These are phyloP conservation scores for Galagoides demidoff DNA, from an alignment of 2,797 vertebrate genomes.

Conservation along the genomic window DNA sequence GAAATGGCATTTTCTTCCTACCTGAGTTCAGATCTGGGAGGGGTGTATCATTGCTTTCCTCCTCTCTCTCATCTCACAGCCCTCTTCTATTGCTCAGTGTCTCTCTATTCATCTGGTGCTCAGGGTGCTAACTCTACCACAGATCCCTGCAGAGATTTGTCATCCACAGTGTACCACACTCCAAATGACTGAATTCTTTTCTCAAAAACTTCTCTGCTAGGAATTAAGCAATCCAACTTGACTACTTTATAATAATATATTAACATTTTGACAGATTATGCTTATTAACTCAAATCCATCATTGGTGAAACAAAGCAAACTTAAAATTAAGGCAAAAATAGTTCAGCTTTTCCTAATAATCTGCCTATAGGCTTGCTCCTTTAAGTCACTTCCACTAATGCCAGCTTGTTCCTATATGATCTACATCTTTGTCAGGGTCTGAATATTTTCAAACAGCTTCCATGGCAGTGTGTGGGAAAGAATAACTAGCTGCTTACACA, in stretches of 20 bases:
- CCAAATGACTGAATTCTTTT: background rate
- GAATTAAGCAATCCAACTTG: slow-evolving; percentile 20
- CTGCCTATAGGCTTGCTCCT: background rate
- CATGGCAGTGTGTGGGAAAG: background rate
- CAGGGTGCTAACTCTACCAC: background rate
- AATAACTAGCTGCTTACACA: background rate
- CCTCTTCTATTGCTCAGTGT: background rate
- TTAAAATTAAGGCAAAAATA: slow-evolving; percentile 32
- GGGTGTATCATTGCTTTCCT: background rate
- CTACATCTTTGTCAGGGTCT: background rate
- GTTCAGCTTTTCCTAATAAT: background rate
- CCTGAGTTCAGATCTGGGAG: background rate
- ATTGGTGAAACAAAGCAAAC: slow-evolving; percentile 46
- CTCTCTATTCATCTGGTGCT: background rate
- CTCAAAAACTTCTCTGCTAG: slow-evolving; percentile 15
- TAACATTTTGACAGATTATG: slow-evolving; percentile 29
- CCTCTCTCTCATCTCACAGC: background rate
- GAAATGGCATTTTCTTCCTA: background rate
- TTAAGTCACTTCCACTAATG: slow-evolving; percentile 18
- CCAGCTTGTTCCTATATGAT: background rate
- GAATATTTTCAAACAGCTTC: background rate
- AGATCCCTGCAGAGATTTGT: background rate
- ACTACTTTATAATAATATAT: slow-evolving; percentile 44
- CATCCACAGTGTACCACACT: background rate
- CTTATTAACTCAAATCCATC: slow-evolving; percentile 21